A percentile compares a stretch with the other conserved stretches of the same genome.
phyloP scores from a whole-genome alignment of 2,797 vertebrate genomes.

The Neoniphon sammara region DNA sequence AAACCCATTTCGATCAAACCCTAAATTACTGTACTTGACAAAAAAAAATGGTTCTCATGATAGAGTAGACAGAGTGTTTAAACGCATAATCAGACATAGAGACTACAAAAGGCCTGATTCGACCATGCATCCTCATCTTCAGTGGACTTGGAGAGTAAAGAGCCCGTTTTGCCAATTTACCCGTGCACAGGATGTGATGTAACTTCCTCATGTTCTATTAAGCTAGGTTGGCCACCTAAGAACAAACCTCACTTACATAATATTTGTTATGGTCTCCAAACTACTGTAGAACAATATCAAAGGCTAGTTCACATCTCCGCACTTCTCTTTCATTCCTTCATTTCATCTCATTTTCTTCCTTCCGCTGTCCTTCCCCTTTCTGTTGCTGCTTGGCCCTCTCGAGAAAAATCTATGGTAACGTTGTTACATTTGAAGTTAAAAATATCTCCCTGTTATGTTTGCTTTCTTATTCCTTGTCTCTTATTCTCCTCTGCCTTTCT shows the following conservation, averaged over 20 bases:
- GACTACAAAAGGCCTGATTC: background rate
- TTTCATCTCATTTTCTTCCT: slow-evolving; percentile 7
- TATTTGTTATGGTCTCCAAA: background rate
- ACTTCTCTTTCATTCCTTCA: background rate
- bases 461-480: slow-evolving; percentile 16
- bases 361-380: background rate
- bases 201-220: slow-evolving; percentile 2
- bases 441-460: slow-evolving; percentile 36
- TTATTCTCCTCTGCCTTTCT: slow-evolving; percentile 16
- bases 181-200: background rate
- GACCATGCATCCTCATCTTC: background rate
- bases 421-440: slow-evolving; percentile 43
- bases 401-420: slow-evolving; percentile 33
- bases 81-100: background rate
- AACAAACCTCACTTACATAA: slow-evolving; percentile 8
- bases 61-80: background rate
- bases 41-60: background rate
- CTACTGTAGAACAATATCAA: slow-evolving; percentile 20
- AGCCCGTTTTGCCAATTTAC: background rate
- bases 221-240: slow-evolving; percentile 4
- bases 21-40: too few species aligned
- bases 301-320: slow-evolving; percentile 39
- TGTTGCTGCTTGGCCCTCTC: background rate
- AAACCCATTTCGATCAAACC: too few species aligned
- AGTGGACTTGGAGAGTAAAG: background rate